Evolutionary conservation across 1,140 invertebrate species (phyloP).

Genomic region (Dinoponera quadriceps): DNA sequence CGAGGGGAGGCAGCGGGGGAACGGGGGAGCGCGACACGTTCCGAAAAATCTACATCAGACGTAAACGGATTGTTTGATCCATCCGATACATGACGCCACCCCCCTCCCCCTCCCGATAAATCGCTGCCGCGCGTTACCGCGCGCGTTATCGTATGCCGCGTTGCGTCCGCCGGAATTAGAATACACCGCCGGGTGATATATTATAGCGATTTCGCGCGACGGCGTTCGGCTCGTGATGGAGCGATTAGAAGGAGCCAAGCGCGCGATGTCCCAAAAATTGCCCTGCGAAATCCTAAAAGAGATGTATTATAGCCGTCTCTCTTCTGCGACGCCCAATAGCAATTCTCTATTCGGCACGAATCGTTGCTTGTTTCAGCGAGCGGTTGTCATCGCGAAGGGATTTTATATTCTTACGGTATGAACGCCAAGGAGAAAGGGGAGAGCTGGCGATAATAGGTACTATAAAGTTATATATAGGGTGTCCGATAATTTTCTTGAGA

Average conservation of each 20-base stretch:
- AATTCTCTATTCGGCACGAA: too few relatives aligned
- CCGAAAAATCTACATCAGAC: conserved; percentile 60
- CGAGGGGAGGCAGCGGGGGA: too few relatives aligned
- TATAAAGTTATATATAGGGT: too few relatives aligned
- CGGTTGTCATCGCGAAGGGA: too few relatives aligned
- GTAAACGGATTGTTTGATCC: conserved; percentile 60
- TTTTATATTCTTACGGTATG: too few relatives aligned
- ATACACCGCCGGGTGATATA: conserved; percentile 43
- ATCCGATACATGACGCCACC: conserved; percentile 45
- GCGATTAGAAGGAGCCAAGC: conserved; percentile 6
- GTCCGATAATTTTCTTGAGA: too few relatives aligned
- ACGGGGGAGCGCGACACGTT: conserved; percentile 13
- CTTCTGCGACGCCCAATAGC: too few relatives aligned
- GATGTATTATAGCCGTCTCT: too few relatives aligned
- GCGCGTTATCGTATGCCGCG: conserved; percentile 28
- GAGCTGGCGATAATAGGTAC: too few relatives aligned
- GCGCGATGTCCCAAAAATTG: not conserved
- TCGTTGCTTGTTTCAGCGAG: too few relatives aligned
- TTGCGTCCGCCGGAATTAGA: conserved; percentile 8
- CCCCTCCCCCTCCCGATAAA: conserved; percentile 33
- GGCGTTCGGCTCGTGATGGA: not conserved
- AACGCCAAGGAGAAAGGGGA: too few relatives aligned
- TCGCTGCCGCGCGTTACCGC: not conserved
- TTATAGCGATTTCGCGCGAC: conserved; percentile 17
- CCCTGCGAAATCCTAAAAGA: too few relatives aligned